These are phyloP conservation scores for Heterotilapia buettikoferi DNA, from an alignment of 2,113 vertebrate species.

Conservation along the genomic window DNA sequence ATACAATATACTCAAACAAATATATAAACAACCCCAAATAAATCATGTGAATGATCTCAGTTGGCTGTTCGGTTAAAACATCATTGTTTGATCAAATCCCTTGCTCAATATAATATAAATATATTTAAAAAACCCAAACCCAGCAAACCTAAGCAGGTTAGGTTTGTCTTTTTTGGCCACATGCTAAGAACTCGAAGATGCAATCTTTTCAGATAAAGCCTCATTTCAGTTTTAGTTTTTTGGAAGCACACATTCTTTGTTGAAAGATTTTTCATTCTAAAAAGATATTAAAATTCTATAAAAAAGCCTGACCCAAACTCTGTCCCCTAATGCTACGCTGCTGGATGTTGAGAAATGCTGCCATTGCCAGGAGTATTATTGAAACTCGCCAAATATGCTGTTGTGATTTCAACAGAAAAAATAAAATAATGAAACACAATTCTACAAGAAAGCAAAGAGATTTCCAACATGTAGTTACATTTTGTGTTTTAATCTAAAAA, in stretches of 20 bases:
- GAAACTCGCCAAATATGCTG: neutral
- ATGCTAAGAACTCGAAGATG: neutral
- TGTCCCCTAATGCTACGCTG: neutral
- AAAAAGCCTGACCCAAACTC: neutral
- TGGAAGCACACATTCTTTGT: neutral
- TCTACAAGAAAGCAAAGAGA: neutral
- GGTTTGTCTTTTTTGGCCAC: neutral
- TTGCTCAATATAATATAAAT: neutral
- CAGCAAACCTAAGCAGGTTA: neutral
- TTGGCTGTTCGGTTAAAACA: fast-evolving
- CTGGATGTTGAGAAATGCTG: neutral
- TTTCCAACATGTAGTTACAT: neutral
- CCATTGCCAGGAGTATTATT: fast-evolving
- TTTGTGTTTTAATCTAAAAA: neutral
- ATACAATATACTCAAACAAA: neutral
- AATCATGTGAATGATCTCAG: neutral
- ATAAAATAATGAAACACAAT: fast-evolving
- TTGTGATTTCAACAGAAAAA: neutral
- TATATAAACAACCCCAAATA: fast-evolving
- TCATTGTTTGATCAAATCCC: neutral
- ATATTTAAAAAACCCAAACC: neutral
- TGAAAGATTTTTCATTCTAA: neutral
- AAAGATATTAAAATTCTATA: neutral
- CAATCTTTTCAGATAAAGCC: neutral
- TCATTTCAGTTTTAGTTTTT: neutral